Conservation (phyloP, 2,113 vertebrate genomes). For the Phylloscopus trochiloides region DNA sequence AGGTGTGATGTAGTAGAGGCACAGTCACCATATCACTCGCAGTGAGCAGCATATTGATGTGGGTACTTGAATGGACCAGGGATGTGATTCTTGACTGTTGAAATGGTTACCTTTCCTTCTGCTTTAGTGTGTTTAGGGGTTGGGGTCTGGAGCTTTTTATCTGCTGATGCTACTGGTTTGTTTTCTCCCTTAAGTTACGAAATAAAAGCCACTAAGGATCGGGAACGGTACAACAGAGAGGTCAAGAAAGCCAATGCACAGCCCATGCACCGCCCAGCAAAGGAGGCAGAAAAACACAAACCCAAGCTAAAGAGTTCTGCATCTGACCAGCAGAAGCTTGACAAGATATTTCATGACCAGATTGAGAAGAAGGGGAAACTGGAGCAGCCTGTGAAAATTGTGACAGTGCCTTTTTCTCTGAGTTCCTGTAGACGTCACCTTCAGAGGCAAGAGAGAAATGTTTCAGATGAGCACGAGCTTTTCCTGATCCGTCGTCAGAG, state of each 20-base stretch:
- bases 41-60: background rate
- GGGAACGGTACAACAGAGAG: slow-evolving; percentile 79
- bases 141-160: background rate
- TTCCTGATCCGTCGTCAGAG: slow-evolving; percentile 81
- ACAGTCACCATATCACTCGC: rapidly evolving
- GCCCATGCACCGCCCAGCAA: slow-evolving; percentile 8
- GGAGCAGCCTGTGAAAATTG: slow-evolving; percentile 65
- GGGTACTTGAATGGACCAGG: background rate
- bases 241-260: slow-evolving; percentile 72
- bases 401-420: slow-evolving; percentile 81
- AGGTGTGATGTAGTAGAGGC: too few relatives aligned
- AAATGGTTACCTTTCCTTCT: background rate
- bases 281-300: slow-evolving; percentile 71
- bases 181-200: slow-evolving; percentile 80
- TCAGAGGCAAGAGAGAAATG: slow-evolving; percentile 50
- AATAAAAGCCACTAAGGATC: slow-evolving; percentile 83
- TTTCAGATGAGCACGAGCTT: slow-evolving; percentile 64
- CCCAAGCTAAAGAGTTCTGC: slow-evolving; percentile 77
- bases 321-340: slow-evolving; percentile 85
- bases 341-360: slow-evolving; percentile 82
- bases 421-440: slow-evolving; percentile 75
- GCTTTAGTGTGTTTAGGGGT: background rate
- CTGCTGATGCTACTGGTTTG: background rate
- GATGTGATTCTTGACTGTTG: background rate
- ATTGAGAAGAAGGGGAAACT: slow-evolving; percentile 73